Base-by-base conservation (phyloP, 2,888 invertebrate genomes). In the Pteria penguin region DNA sequence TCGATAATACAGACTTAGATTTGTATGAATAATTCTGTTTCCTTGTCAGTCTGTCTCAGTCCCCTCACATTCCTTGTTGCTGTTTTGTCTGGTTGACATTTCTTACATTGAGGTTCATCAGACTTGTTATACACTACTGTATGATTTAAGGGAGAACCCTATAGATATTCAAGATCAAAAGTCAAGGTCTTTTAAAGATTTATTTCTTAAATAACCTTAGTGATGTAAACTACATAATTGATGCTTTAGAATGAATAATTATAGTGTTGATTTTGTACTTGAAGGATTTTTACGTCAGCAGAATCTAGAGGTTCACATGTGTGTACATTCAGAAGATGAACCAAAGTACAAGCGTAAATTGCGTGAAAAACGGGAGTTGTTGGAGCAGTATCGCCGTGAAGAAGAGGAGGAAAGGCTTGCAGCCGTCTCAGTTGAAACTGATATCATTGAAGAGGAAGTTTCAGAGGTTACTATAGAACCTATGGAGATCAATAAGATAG, bases 371-470 rank as follows among this genome's bases (percentile, higher is more conserved):
- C 62, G 72, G 26, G 72, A 73, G 18, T 24, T 73, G 29, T 22
- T 77, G 22, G 76, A 72, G 31, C 45, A 60, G 27, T 45, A 73
- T 1, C 45, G 45, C n/a, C 63, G 55, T 31, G 69, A 68, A 24
- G 63, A 77, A 14, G 55, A 62, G 2, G 55, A 27, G n/a, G 67
- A 29, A 1, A 31, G 33, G 1, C 68, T 81, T n/a, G 81, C 76
- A 11, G 80, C 80, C 65, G 63, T 74, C 11, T 66, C 76, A 4
- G 76, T 81, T 72, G 82, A 83, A 62, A 80, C 80, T 26, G 78
- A 74, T 11, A 74, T 66, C 8, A 57, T 75, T 24, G 76, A 80
- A n/a, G 78, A 80, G 26, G 79, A 76, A 1, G 65, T 70, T 14
- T 62, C 65, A 0, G 60, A 52, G 45, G 29, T 31, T 14, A 70